These are phyloP conservation scores for Ennomos quercinarius DNA, from an alignment of 2,888 invertebrate species.

Conservation along the genomic window DNA sequence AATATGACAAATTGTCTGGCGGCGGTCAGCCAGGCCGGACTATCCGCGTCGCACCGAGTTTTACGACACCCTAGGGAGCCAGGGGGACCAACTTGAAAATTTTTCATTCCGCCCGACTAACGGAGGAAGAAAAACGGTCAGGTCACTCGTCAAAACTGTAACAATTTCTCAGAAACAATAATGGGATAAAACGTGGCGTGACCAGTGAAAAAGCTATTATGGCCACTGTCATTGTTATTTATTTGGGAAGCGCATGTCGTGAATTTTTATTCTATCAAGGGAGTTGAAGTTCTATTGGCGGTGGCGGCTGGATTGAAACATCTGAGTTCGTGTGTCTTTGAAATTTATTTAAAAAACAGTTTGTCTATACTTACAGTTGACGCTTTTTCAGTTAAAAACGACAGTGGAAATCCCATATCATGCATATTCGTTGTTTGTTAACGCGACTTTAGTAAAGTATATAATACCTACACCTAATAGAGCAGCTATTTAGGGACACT, in stretches of 20 bases:
- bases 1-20: conserved; percentile 85
- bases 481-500: too few species aligned
- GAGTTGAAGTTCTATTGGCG: conserved; percentile 80
- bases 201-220: conserved; percentile 78
- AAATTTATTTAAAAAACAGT: conserved; percentile 3
- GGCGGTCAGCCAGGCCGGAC: conserved; percentile 69
- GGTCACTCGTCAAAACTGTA: conserved; percentile 85
- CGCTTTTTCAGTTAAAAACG: too few species aligned
- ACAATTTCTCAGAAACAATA: conserved; percentile 86
- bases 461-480: too few species aligned
- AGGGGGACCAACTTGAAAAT: conserved; percentile 83
- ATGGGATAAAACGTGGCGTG: conserved; percentile 75
- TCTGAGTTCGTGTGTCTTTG: conserved; percentile 40
- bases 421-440: too few species aligned
- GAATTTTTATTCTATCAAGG: conserved; percentile 82
- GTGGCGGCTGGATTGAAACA: conserved; percentile 51
- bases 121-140: conserved; percentile 78
- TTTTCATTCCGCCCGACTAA: conserved; percentile 81
- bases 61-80: conserved; percentile 81
- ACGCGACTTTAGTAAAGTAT: too few species aligned
- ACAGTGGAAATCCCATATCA: too few species aligned
- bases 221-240: conserved; percentile 83
- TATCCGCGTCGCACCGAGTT: conserved; percentile 74
- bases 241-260: conserved; percentile 75
- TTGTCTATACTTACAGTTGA: too few species aligned